phyloP scores from a whole-genome alignment of 2,797 vertebrate genomes.

The Cetoscarus ocellatus region DNA sequence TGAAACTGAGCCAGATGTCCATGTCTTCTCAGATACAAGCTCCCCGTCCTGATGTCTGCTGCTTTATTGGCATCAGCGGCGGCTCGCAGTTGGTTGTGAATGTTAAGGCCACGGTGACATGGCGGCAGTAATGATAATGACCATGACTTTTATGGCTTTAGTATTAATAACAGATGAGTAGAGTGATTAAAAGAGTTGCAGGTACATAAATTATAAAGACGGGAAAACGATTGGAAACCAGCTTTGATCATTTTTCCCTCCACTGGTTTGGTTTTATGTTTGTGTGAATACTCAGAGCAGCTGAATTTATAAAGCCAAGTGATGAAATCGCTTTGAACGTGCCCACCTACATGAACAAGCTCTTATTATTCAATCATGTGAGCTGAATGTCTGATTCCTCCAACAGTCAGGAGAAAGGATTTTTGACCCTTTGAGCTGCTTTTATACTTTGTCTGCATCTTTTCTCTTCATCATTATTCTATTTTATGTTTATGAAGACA shows the following conservation, averaged over 20 bases:
- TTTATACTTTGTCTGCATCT: constrained; percentile 7
- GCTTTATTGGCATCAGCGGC: constrained; percentile 30
- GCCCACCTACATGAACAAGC: constrained; percentile 49
- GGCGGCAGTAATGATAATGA: constrained; percentile 59
- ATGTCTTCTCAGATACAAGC: constrained; percentile 52
- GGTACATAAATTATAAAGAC: constrained; percentile 58
- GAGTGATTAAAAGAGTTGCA: constrained; percentile 63
- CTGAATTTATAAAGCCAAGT: constrained; percentile 39
- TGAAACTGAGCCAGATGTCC: constrained; percentile 73
- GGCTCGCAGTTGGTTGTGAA: constrained; percentile 50
- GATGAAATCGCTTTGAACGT: constrained; percentile 63
- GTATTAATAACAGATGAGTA: constrained; percentile 70
- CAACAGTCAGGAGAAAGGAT: background rate
- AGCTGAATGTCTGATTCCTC: constrained; percentile 50
- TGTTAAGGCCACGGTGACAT: constrained; percentile 44
- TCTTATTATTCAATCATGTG: constrained; percentile 57
- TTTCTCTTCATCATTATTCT: background rate
- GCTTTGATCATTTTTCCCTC: constrained; percentile 48
- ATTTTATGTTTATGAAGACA: too few relatives aligned
- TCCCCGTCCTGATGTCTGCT: constrained; percentile 52
- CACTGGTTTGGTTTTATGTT: constrained; percentile 23
- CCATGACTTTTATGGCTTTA: constrained; percentile 51
- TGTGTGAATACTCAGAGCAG: constrained; percentile 30
- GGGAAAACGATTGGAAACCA: constrained; percentile 46
- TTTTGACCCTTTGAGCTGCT: constrained; percentile 20